These are phyloP conservation scores for Neotragus moschatus DNA, from an alignment of 2,113 vertebrate genomes.

Conservation along the genomic window DNA sequence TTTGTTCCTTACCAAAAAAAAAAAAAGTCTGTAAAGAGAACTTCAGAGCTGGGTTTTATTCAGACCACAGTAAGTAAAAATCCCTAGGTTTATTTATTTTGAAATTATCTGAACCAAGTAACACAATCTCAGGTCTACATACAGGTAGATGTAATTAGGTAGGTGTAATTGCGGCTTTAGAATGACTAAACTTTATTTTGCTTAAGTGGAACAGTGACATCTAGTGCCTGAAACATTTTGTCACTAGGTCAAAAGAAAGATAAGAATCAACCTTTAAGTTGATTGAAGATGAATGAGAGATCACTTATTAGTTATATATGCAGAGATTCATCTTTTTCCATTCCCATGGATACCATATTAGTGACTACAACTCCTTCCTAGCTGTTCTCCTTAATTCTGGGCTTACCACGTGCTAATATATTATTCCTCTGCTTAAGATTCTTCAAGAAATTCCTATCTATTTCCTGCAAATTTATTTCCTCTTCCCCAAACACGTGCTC, in stretches of 20 bases:
- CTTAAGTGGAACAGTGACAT: slow-evolving; percentile 81
- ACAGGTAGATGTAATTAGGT: not conserved
- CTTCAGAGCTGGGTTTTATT: not conserved
- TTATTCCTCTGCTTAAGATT: not conserved
- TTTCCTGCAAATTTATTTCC: not conserved
- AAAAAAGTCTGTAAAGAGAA: not conserved
- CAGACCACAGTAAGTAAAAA: rapidly evolving
- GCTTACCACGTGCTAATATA: not conserved
- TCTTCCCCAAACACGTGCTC: not conserved
- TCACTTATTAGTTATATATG: not conserved
- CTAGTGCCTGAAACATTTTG: slow-evolving; percentile 76
- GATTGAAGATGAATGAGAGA: not conserved
- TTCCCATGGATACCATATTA: not conserved
- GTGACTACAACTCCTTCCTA: not conserved
- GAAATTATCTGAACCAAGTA: not conserved
- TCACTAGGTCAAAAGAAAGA: not conserved
- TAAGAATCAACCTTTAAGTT: not conserved
- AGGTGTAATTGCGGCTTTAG: not conserved
- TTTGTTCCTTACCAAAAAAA: not conserved
- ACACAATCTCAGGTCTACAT: not conserved
- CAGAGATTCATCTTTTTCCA: not conserved
- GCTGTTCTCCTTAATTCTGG: not conserved
- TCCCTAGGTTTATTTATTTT: not conserved
- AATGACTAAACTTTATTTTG: slow-evolving; percentile 37
- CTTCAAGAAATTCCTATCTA: not conserved